Percentiles rank a stretch among this genome's conserved stretches.
Evolutionary conservation across 2,113 vertebrate genomes (phyloP).

Genomic region (Phaetusa simplex): DNA sequence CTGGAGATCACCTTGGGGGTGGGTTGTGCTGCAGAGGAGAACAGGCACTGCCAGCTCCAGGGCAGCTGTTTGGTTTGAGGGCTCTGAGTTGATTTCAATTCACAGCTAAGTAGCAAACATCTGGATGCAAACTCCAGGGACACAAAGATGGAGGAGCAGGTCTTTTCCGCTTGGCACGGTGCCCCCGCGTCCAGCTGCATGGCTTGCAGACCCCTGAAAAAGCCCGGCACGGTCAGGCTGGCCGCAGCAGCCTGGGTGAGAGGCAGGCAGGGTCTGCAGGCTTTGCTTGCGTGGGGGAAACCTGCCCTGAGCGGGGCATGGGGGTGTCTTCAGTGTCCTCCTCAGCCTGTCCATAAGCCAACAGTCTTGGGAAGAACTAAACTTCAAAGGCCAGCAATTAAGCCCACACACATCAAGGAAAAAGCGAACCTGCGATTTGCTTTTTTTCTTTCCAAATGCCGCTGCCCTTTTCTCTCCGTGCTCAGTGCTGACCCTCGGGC

Average conservation of each 20-base stretch:
- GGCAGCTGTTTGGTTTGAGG: constrained; percentile 9
- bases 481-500: neutral
- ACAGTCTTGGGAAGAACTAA: neutral
- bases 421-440: neutral
- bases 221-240: neutral
- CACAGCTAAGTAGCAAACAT: neutral
- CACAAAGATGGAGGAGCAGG: neutral
- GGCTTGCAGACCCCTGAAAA: neutral
- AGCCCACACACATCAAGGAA: constrained; percentile 30
- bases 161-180: neutral
- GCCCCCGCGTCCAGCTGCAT: neutral
- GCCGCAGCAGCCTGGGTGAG: neutral
- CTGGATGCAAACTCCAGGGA: neutral
- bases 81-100: neutral
- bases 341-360: neutral
- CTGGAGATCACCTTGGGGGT: neutral
- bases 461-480: neutral
- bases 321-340: neutral
- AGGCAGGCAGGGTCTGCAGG: neutral
- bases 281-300: fast-evolving
- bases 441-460: neutral
- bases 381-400: constrained; percentile 22
- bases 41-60: neutral
- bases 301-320: neutral
- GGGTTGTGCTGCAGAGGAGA: neutral